A percentile compares a stretch with the other conserved stretches of the same genome.
phyloP scores from a whole-genome alignment of 2,888 invertebrate genomes.

The Orthonychiurus folsomi region DNA sequence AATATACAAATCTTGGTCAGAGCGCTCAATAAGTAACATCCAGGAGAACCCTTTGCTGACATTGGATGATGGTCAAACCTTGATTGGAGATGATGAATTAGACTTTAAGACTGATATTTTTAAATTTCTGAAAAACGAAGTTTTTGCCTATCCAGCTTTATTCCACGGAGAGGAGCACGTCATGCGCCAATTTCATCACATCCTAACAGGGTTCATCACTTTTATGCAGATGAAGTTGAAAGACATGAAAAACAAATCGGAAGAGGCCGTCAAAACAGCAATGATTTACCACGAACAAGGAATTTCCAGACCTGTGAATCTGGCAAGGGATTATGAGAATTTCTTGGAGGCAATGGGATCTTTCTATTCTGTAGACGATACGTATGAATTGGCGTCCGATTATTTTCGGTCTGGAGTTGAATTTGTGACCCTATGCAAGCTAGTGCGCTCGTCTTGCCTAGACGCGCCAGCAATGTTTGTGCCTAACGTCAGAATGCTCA shows the following conservation, averaged over 20 bases:
- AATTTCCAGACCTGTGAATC: constrained; percentile 48
- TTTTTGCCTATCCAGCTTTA: constrained; percentile 22
- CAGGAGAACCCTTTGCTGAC: not conserved
- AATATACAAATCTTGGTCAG: constrained; percentile 25
- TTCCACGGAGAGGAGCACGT: constrained; percentile 53
- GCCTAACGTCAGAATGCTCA: constrained; percentile 77
- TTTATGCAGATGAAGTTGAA: constrained; percentile 85
- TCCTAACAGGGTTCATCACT: constrained; percentile 85
- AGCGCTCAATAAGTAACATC: constrained; percentile 7
- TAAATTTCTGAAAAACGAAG: constrained; percentile 26
- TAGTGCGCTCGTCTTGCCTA: constrained; percentile 76
- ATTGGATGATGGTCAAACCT: not conserved
- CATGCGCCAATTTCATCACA: constrained; percentile 67
- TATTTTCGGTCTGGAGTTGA: constrained; percentile 43
- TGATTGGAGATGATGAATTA: constrained; percentile 27
- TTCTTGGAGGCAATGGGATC: constrained; percentile 68
- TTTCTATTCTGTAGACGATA: constrained; percentile 64
- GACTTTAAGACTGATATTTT: constrained; percentile 36
- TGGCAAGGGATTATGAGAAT: constrained; percentile 72
- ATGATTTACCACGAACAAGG: constrained; percentile 53
- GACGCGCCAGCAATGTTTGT: constrained; percentile 74
- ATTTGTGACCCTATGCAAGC: constrained; percentile 64
- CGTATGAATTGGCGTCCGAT: constrained; percentile 57
- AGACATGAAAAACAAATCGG: constrained; percentile 70
- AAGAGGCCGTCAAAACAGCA: constrained; percentile 75